Evolutionary conservation across 2,888 invertebrate species (phyloP), one percentile per base, ranked within the genome.

Genomic region (Emmelina monodactyla): DNA sequence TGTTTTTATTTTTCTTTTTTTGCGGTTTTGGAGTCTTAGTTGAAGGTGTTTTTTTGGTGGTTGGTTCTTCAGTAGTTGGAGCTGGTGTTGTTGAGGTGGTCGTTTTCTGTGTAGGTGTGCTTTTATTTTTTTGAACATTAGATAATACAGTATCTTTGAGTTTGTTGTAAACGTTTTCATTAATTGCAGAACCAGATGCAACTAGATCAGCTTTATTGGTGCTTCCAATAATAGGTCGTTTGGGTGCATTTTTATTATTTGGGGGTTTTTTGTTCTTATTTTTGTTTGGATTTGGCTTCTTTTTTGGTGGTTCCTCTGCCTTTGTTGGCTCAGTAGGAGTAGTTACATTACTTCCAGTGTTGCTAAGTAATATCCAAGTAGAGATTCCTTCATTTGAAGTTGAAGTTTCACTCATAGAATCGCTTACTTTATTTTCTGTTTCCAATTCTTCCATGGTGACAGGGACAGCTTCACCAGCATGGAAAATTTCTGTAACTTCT

Each of bases 331-430:
- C 78, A 1, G 75, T 78, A n/a, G 72, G 60, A 22, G 60, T 49
- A 5, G 47, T 41, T 32, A 65, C 64, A 44, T 58, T 67, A 2
- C 58, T 62, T 2, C 61, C 45, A 1, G 81, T 69, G 41, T 66
- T 76, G 43, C 87, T 89, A 12, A 91, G 58, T 12, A 89, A 70
- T 40, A 90, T 86, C 91, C 90, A 91, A 1, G 91, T 90, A 1
- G 89, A 90, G 40, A 90, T 79, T 1, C 88, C 88, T 53, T 85
- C 85, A 35, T 82, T 83, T 14, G 82, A 82, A 32, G 80, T 89
- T 37, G 79, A 85, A 37, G 73, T 69, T 50, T 80, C 61, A 32
- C 46, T 52, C 12, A 43, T 31, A 2, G 35, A 38, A 10, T 50
- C 61, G 31, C 47, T 50, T 15, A 83, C 55, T 52, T 79, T 82